Base-by-base conservation (phyloP, 2,113 vertebrate genomes). In the Columba livia region DNA sequence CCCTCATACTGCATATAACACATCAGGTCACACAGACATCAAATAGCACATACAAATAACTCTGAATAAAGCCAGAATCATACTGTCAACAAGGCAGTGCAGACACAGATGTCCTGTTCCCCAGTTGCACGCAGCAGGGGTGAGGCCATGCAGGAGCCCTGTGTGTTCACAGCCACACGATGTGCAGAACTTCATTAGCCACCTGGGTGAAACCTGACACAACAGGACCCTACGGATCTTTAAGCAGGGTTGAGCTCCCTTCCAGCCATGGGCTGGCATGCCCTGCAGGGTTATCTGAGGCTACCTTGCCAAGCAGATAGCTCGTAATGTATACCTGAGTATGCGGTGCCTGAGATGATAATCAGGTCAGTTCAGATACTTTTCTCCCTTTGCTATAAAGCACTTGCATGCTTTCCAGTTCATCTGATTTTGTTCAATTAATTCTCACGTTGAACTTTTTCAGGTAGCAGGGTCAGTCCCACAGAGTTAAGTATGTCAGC, bases 101-200 rank as follows among this genome's bases (percentile, higher is more conserved):
- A 8, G 44, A 19, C 25, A 71, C 32, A 2, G 28, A 31, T 7
- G 8, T 31, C 42, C 62, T 1, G 0, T n/a, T 73, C 24, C 29
- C 20, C 5, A 0, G n/a, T 5, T 31, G n/a, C 25, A 51, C 7
- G 17, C 17, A 42, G 10, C 0, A 3, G 18, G 28, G 7, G 4
- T 56, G 40, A 50, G 16, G 23, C 23, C 34, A 10, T 2, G 2
- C 50, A 11, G 18, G 12, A 75, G 15, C 16, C 24, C 50, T 34
- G 17, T 2, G 8, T 1, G 0, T 36, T 50, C 3, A 1, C 36
- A 69, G 54, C 17, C 57, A 26, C 26, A 11, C 0, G 1, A 62
- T 6, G 18, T 40, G 26, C 26, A 64, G 56, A 56, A 42, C 21
- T 58, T 64, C 0, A 0, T 67, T n/a, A 48, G 10, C 21, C 1